Evolutionary conservation across 1,140 invertebrate genomes (phyloP).

Genomic region (Gryllus bimaculatus): DNA sequence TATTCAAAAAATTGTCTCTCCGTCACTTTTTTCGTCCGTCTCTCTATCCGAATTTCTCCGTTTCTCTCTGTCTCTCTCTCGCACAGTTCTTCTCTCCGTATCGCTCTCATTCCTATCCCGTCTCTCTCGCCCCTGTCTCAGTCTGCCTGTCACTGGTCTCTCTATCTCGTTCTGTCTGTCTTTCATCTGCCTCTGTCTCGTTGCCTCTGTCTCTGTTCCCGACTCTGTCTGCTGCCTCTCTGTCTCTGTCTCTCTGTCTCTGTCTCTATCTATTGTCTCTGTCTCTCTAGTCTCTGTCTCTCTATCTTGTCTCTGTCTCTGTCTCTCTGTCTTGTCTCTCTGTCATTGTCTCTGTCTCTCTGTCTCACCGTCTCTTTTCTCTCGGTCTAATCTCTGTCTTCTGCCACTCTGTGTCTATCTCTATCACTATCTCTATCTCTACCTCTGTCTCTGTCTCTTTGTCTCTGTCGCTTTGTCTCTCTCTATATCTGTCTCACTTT

Average conservation of each 20-base stretch:
- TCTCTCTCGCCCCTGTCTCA: not conserved
- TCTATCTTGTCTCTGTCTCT: not conserved
- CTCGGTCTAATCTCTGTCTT: not conserved
- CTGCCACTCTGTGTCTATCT: not conserved
- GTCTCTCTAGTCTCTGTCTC: not conserved
- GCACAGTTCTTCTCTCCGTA: not conserved
- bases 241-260: slow-evolving; percentile 9
- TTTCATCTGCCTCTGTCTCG: slow-evolving; percentile 10
- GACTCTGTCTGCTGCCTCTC: not conserved
- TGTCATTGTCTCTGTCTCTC: not conserved
- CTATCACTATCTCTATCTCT: not conserved
- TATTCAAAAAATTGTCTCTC: not conserved
- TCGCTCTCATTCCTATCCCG: not conserved
- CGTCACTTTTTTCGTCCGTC: not conserved
- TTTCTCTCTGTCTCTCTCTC: not conserved
- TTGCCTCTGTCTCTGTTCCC: not conserved
- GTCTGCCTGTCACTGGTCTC: not conserved
- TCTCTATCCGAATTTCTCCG: no score
- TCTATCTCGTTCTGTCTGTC: slow-evolving; percentile 1
- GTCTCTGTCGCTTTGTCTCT: not conserved
- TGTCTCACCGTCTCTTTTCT: no score
- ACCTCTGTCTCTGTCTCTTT: not conserved
- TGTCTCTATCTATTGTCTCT: not conserved
- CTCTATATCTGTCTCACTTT: not conserved
- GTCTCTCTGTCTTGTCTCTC: not conserved